Conservation (phyloP, 2,113 vertebrate species). For the Arothron firmamentum region DNA sequence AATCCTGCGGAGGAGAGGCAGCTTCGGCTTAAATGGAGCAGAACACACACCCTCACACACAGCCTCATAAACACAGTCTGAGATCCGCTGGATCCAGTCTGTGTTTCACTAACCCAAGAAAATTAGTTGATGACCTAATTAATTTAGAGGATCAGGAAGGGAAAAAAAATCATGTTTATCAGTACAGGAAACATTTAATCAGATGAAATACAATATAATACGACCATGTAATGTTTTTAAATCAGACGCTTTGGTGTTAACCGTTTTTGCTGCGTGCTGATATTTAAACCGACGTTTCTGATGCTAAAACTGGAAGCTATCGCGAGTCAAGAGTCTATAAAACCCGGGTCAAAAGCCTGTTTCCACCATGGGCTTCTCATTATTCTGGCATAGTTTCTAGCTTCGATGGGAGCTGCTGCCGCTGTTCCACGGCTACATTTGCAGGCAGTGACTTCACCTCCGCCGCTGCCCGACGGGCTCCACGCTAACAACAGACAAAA, state of each 20-base stretch:
- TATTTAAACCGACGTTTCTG: not conserved
- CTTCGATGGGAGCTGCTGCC: conserved; percentile 27
- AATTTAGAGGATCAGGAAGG: too few species aligned
- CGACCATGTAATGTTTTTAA: too few species aligned
- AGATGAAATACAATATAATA: too few species aligned
- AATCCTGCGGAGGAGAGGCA: conserved; percentile 62
- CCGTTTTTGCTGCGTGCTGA: not conserved
- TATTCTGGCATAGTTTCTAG: conserved; percentile 15
- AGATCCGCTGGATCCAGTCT: too few species aligned
- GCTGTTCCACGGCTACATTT: conserved; percentile 43
- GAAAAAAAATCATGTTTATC: too few species aligned
- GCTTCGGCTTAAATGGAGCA: too few species aligned
- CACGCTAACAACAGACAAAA: conserved; percentile 22
- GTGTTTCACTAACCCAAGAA: too few species aligned
- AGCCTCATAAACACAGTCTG: not conserved
- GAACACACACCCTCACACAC: too few species aligned
- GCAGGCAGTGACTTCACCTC: conserved; percentile 44
- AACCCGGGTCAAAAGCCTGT: not conserved
- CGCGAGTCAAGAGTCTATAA: not conserved
- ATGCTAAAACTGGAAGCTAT: conserved; percentile 12
- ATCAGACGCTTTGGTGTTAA: too few species aligned
- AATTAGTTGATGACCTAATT: too few species aligned
- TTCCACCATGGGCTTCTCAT: not conserved
- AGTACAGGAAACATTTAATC: too few species aligned
- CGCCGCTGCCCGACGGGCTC: conserved; percentile 34